Conservation (phyloP, 2,113 vertebrate species). For the Psophia crepitans region DNA sequence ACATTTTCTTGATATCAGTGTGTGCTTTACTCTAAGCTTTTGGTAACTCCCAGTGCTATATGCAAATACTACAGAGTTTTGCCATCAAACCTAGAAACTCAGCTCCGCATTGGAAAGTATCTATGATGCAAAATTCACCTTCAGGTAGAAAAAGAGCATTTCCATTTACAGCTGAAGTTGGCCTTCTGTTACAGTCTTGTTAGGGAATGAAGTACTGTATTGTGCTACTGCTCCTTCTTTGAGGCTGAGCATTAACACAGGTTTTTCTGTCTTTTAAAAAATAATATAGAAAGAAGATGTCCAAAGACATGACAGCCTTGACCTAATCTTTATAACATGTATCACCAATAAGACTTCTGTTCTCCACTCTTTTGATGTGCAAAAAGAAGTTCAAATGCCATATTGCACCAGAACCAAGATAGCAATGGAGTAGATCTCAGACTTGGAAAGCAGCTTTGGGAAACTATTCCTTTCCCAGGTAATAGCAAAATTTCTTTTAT, state of each 20-base stretch:
- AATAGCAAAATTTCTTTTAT: neutral
- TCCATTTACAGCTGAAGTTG: neutral
- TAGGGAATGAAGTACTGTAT: neutral
- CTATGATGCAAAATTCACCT: neutral
- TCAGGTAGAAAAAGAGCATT: neutral
- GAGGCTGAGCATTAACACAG: neutral
- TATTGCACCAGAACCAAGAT: neutral
- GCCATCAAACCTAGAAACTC: neutral
- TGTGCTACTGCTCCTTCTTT: neutral
- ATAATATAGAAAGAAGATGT: neutral
- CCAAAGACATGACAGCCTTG: neutral
- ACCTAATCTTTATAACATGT: rapidly evolving
- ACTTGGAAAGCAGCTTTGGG: neutral
- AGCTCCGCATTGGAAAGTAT: neutral
- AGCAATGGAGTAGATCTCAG: neutral
- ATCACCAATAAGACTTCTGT: neutral
- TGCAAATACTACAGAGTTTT: neutral
- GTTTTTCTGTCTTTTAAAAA: neutral
- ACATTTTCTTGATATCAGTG: neutral
- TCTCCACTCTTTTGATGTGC: neutral
- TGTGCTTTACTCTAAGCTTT: neutral
- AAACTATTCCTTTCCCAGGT: neutral
- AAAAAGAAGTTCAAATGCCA: neutral
- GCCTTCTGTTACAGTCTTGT: neutral
- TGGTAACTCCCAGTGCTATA: neutral